These are phyloP conservation scores for Stenolophus ochropezus DNA, from an alignment of 2,888 invertebrate species.

Conservation along the genomic window DNA sequence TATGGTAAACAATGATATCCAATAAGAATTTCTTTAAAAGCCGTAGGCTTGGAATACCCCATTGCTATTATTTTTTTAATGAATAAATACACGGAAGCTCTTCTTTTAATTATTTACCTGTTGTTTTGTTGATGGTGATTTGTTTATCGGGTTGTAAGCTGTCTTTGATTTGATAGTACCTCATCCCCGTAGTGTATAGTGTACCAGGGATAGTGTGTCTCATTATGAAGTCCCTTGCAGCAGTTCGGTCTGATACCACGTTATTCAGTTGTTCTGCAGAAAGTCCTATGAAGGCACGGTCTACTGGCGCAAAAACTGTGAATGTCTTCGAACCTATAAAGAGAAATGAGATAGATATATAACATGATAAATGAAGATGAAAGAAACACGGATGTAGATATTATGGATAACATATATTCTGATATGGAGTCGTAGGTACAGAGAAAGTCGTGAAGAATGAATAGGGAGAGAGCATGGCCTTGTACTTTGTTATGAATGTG, in stretches of 20 bases:
- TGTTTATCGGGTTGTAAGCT: conserved; percentile 85
- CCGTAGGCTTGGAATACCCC: no score
- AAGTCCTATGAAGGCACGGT: conserved; percentile 84
- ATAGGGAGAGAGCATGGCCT: neutral
- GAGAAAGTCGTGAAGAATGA: neutral
- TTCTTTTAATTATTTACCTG: no score
- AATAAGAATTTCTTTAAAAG: no score
- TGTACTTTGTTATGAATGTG: neutral
- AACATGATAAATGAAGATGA: neutral
- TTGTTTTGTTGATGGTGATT: conserved; percentile 73
- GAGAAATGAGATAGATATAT: neutral
- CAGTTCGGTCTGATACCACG: conserved; percentile 78
- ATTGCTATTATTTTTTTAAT: no score
- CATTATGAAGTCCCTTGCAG: conserved; percentile 84
- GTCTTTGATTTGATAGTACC: conserved; percentile 89
- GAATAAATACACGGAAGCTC: no score
- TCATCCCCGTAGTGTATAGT: conserved; percentile 89
- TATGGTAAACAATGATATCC: no score
- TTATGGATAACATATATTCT: neutral
- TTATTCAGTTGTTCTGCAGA: conserved; percentile 78
- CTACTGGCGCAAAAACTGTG: conserved; percentile 90
- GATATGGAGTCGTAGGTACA: neutral
- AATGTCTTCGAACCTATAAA: conserved; percentile 85
- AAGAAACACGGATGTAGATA: neutral
- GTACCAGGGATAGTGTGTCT: conserved; percentile 86